These are phyloP conservation scores for Resseliella maxima DNA, from an alignment of 2,888 invertebrate genomes.

Conservation along the genomic window DNA sequence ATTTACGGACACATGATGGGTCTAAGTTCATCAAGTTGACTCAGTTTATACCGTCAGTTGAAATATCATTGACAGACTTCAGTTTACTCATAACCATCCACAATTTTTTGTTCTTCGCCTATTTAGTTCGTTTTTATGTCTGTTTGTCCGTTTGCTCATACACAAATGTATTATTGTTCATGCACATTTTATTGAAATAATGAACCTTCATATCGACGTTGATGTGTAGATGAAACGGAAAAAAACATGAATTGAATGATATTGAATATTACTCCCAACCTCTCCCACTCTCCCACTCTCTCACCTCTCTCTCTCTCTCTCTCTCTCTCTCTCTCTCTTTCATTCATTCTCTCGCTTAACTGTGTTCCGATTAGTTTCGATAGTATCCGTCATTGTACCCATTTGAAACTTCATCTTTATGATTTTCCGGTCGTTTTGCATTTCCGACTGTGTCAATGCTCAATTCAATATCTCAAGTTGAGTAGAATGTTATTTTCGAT, in stretches of 20 bases:
- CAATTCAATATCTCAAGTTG: background rate
- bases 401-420: background rate
- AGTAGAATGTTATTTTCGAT: background rate
- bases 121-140: too few species aligned
- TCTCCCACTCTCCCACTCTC: too few species aligned
- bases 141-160: too few species aligned
- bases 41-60: background rate
- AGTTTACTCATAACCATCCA: background rate
- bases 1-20: background rate
- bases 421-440: conserved; percentile 27
- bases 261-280: background rate
- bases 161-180: background rate
- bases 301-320: too few species aligned
- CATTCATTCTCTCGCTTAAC: too few species aligned
- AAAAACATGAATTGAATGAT: background rate
- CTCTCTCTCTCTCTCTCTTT: too few species aligned
- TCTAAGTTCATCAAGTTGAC: background rate
- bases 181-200: background rate
- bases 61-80: background rate
- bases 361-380: background rate
- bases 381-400: background rate
- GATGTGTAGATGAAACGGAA: background rate
- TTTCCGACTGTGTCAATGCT: background rate
- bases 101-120: too few species aligned
- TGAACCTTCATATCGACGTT: background rate